Conservation (phyloP, 2,797 vertebrate genomes). For the Silurus lanzhouensis region DNA sequence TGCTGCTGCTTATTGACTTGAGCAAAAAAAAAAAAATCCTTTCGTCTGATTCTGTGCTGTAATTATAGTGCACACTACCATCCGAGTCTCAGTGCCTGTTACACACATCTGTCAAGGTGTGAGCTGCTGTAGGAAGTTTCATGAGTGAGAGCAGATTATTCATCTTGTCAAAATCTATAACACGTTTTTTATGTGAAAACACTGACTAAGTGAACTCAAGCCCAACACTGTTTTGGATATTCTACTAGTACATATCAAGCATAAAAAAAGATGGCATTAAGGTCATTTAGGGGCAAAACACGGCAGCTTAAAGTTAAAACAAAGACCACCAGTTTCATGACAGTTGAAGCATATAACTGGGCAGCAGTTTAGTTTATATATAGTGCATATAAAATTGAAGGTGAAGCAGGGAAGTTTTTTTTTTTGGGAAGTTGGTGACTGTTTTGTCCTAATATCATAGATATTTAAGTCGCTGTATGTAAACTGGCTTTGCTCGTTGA, state of each 20-base stretch:
- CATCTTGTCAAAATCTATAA: not conserved
- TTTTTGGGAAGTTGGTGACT: not conserved
- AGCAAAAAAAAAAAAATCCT: not conserved
- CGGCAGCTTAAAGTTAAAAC: too few species aligned
- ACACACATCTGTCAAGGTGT: too few species aligned
- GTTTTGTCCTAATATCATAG: not conserved
- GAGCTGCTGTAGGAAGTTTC: not conserved
- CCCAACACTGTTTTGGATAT: not conserved
- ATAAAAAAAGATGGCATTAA: too few species aligned
- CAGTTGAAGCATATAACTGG: not conserved
- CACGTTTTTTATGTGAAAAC: not conserved
- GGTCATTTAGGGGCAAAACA: too few species aligned
- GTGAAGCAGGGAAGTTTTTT: not conserved
- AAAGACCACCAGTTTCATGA: not conserved
- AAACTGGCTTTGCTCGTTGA: conserved; percentile 9
- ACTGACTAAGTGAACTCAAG: not conserved
- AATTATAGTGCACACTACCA: not conserved
- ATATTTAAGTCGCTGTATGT: not conserved
- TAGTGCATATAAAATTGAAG: not conserved
- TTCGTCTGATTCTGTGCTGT: not conserved
- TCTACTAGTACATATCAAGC: not conserved
- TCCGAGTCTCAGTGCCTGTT: not conserved
- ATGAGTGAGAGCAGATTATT: not conserved
- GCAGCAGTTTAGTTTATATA: not conserved
- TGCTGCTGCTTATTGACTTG: not conserved